Evolutionary conservation across 2,888 invertebrate species (phyloP).

Genomic region (Sceliomorpha sp.): DNA sequence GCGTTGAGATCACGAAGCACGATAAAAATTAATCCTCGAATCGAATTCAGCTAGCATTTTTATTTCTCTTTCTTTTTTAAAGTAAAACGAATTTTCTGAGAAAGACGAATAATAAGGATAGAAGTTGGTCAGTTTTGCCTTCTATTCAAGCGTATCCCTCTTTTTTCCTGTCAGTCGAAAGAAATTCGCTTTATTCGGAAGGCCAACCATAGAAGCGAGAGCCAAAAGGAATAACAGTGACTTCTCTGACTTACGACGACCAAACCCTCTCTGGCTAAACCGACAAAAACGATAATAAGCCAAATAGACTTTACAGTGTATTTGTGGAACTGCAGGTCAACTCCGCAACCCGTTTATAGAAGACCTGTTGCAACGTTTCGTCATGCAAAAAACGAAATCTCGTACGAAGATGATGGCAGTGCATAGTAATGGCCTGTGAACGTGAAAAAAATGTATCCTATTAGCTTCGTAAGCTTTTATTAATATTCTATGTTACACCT

Average conservation of each 20-base stretch:
- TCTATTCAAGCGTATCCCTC: constrained; percentile 1
- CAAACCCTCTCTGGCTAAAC: constrained; percentile 58
- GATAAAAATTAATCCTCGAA: too few species aligned
- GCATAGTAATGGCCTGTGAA: too few species aligned
- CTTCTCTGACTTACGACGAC: constrained; percentile 57
- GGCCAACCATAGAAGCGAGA: constrained; percentile 33
- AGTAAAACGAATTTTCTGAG: not conserved
- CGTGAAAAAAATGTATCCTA: too few species aligned
- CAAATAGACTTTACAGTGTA: constrained; percentile 7
- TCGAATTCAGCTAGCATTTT: too few species aligned
- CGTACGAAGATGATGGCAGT: not conserved
- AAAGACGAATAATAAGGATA: constrained; percentile 27
- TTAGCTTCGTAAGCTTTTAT: too few species aligned
- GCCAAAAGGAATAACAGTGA: constrained; percentile 31
- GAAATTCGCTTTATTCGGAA: constrained; percentile 55
- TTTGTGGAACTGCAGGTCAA: constrained; percentile 15
- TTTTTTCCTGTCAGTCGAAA: constrained; percentile 29
- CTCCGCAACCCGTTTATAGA: constrained; percentile 12
- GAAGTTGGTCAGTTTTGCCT: constrained; percentile 24
- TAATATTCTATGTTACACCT: too few species aligned
- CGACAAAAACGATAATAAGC: constrained; percentile 62
- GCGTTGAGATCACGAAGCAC: too few species aligned
- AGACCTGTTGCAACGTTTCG: constrained; percentile 15
- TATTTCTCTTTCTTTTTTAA: too few species aligned
- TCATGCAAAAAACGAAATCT: constrained; percentile 10